Percentiles rank a stretch among this genome's conserved stretches.
Conservation (phyloP, 1,140 invertebrate genomes). For the Euura lappo region DNA sequence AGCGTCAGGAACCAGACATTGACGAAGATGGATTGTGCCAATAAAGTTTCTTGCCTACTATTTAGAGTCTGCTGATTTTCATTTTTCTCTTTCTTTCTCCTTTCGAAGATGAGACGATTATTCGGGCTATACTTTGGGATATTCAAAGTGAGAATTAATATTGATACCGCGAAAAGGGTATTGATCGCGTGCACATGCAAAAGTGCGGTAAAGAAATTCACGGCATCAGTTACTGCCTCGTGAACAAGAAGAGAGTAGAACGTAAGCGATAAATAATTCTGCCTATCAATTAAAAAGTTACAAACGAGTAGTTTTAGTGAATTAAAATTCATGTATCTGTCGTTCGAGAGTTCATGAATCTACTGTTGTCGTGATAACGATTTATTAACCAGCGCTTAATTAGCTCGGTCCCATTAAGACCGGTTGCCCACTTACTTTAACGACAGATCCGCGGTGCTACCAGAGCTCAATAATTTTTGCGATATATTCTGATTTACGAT, state of each 20-base stretch:
- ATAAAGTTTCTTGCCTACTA: too few species aligned
- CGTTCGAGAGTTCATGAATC: neutral
- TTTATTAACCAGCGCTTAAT: constrained; percentile 44
- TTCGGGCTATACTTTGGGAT: too few species aligned
- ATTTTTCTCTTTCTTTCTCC: too few species aligned
- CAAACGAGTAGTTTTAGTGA: neutral
- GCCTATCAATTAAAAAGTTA: neutral
- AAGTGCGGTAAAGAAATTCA: neutral
- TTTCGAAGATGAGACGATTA: too few species aligned
- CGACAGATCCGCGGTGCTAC: constrained; percentile 9
- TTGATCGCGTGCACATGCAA: neutral
- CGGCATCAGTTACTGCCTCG: neutral
- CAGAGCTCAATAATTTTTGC: constrained; percentile 33
- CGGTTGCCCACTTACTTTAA: constrained; percentile 31
- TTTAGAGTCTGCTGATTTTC: too few species aligned
- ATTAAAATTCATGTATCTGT: neutral
- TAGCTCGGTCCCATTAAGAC: constrained; percentile 43
- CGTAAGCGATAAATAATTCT: neutral
- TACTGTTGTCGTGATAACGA: constrained; percentile 11
- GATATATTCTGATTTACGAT: constrained; percentile 31
- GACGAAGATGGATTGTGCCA: neutral
- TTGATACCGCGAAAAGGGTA: too few species aligned
- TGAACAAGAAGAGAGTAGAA: neutral
- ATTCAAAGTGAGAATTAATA: too few species aligned
- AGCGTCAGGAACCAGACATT: neutral